Base-by-base conservation (phyloP, 2,888 invertebrate species). In the Gastrophysa polygoni region DNA sequence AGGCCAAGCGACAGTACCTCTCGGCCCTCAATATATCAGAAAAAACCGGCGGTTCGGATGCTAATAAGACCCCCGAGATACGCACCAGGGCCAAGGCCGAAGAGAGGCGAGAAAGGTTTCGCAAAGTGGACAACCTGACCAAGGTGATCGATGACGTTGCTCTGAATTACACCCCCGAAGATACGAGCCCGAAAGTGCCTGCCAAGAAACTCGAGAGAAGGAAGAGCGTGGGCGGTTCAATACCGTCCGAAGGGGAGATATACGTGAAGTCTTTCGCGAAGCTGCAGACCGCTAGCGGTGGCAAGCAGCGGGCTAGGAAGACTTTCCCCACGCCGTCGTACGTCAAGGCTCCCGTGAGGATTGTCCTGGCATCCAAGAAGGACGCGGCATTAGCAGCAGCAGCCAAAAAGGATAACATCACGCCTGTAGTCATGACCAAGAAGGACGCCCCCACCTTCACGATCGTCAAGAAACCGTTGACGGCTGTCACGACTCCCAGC, bases 21-120 rank as follows among this genome's bases (percentile, higher is more conserved):
- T 79, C 79, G 0, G 79, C 80, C 0, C 69, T 80, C 56, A 80
- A 80, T 64, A 80, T 79, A 55, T 75, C 75, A 0, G 79, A 79
- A 64, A 79, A 75, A 65, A 59, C 70, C 11, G 72, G 70, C 7
- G 66, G 65, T 7, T 69, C 62, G 38, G 70, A 72, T 56, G 73
- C 68, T 64, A 57, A 57, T n/a, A 70, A 70, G 28, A 47, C 44
- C 0, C 69, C 74, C 44, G 75, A 77, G 60, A 79, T 79, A 47
- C 63, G 77, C 32, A 76, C 76, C 10, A 65, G 77, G 21, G 76
- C 78, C 2, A 78, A 79, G 71, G 74, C 78, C 14, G 78, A 79
- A 69, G 77, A 77, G 59, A 75, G 72, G 59, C 63, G 71, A 18
- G 72, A 71, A 56, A 65, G 59, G 62, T 68, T 50, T 43, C 38